Base-by-base conservation (phyloP, 2,888 invertebrate genomes). In the Ennomos erosarius region DNA sequence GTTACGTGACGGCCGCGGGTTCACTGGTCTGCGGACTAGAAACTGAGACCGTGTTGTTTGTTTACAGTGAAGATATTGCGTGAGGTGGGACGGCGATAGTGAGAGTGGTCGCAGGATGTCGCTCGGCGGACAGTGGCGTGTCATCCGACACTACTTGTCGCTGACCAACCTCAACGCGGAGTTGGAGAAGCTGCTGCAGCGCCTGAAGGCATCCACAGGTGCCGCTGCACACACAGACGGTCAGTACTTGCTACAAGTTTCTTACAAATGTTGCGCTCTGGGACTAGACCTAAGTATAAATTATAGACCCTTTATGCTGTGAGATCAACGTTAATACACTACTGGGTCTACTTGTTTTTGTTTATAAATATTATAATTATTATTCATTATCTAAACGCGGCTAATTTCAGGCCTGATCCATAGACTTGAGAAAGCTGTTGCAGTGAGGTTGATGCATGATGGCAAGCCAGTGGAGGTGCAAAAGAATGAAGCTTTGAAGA, bases 41-140 rank as follows among this genome's bases (percentile, higher is more conserved):
- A 45, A 9, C n/a, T 12, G 34, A 35, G 45, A 10, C 10, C 10
- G 45, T 9, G 16, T 38, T 42, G 10, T 35, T 39, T 42, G 10
- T 10, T 10, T 16, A 50, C 42, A 35, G 16, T n/a, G 6, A 33
- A 0, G 26, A 26, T 26, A 10, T 43, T 10, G 10, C 10, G 26
- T 10, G 8, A 9, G 0, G 43, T 43, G 43, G 6, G 2, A 6
- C 13, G n/a, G 26, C n/a, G 8, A n/a, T 6, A 13, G 12, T 40
- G 10, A 12, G 11, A 3, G 40, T 13, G 40, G 13, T 8, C 42
- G 67, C 34, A 90, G 88, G 88, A 87, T 90, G 65, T 90, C 90
- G 4, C 67, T 89, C 50, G 89, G 91, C 12, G 82, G 87, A 16
- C 92, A 90, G 77, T 92, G 92, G 92, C 79, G 85, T 26, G 73